A percentile compares a stretch with the other conserved stretches of the same genome.
Conservation (phyloP, 2,113 vertebrate species). For the Colaptes auratus region DNA sequence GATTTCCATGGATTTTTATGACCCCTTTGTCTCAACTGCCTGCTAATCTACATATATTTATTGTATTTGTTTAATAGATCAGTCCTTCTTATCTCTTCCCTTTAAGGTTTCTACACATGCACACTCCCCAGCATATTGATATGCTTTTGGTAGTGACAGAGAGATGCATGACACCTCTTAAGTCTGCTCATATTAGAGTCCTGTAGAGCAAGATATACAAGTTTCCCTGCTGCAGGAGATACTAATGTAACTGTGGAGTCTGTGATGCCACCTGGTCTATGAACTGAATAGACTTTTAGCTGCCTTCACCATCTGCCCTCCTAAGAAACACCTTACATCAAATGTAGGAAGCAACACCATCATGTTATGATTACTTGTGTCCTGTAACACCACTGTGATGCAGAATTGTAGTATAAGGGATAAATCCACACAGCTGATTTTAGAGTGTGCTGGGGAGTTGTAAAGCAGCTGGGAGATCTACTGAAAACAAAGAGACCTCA, state of each 20-base stretch:
- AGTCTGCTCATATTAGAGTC: not conserved
- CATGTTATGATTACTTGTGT: not conserved
- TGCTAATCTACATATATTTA: not conserved
- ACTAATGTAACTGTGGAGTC: not conserved
- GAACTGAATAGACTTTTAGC: not conserved
- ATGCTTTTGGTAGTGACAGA: not conserved
- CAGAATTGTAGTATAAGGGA: no score
- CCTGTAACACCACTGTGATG: not conserved
- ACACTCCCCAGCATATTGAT: not conserved
- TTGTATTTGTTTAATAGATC: not conserved
- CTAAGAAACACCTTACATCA: not conserved
- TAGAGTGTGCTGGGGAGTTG: not conserved
- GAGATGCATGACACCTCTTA: not conserved
- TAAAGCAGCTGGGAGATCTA: not conserved
- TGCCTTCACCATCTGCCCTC: not conserved
- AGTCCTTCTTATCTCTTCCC: not conserved
- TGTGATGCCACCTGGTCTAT: not conserved
- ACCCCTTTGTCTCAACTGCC: not conserved
- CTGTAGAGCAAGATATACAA: not conserved
- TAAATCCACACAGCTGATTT: not conserved
- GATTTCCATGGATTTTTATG: not conserved
- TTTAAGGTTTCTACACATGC: not conserved
- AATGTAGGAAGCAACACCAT: not conserved
- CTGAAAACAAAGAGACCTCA: not conserved
- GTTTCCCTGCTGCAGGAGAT: not conserved